Percentiles rank a stretch among this genome's conserved stretches.
Evolutionary conservation across 2,113 vertebrate genomes (phyloP).

Genomic region (Anoplopoma fimbria): DNA sequence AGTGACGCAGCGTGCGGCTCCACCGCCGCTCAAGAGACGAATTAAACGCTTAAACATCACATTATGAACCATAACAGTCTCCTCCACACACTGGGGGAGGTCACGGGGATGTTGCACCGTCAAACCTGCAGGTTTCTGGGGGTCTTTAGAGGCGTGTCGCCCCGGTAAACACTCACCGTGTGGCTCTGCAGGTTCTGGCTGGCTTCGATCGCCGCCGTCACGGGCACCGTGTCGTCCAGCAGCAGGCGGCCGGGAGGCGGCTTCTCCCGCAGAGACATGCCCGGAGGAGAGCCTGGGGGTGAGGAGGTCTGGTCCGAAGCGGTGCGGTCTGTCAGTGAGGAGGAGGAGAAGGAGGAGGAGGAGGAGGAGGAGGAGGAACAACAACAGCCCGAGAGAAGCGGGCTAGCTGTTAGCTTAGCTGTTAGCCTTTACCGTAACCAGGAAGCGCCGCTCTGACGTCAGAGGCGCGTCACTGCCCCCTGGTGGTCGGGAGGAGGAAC

Average conservation of each 20-base stretch:
- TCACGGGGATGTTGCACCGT: no score
- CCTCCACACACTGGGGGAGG: no score
- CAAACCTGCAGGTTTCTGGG: accelerated
- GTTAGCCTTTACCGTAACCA: constrained; percentile 53
- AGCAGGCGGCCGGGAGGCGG: constrained; percentile 85
- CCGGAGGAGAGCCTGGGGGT: constrained; percentile 25
- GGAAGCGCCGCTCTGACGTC: constrained; percentile 40
- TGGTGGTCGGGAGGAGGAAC: constrained; percentile 24
- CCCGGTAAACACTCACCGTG: constrained; percentile 89
- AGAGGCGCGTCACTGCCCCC: background rate
- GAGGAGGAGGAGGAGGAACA: background rate
- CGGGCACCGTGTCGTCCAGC: constrained; percentile 92
- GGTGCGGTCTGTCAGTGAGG: no score
- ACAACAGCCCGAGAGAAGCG: background rate
- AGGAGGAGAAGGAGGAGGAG: no score
- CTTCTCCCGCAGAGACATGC: constrained; percentile 93
- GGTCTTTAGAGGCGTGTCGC: no score
- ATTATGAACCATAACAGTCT: no score
- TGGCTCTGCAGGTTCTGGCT: constrained; percentile 95
- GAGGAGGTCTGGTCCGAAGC: no score
- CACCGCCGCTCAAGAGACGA: no score
- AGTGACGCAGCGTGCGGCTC: constrained; percentile 17
- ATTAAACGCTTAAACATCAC: no score
- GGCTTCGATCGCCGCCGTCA: constrained; percentile 92
- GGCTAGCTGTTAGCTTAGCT: background rate